A percentile compares a stretch with the other conserved stretches of the same genome.
These are phyloP conservation scores for Kuschelorhynchus macadamiae DNA, from an alignment of 2,888 invertebrate species.

Conservation along the genomic window DNA sequence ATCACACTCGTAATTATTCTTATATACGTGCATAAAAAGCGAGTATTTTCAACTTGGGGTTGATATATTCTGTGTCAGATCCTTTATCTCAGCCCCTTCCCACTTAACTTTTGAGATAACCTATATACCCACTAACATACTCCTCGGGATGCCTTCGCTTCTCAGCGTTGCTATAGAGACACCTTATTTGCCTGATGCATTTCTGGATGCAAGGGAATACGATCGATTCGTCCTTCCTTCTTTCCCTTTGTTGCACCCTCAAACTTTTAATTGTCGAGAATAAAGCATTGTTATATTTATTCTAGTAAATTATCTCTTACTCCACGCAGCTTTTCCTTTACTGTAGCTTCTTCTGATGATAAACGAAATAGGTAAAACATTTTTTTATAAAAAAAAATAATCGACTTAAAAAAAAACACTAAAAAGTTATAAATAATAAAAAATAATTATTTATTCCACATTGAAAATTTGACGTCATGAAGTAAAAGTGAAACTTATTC, in stretches of 20 bases:
- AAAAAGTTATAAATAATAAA: no score
- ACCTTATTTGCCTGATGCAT: conserved; percentile 3
- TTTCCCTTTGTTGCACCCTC: not conserved
- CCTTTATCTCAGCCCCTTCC: conserved; percentile 11
- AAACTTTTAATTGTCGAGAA: not conserved
- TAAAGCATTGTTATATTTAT: not conserved
- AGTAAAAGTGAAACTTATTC: no score
- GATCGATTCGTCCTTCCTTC: not conserved
- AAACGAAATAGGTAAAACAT: no score
- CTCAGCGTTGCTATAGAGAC: not conserved
- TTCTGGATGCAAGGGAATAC: conserved; percentile 4
- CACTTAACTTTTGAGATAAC: conserved; percentile 15
- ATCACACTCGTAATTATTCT: not conserved
- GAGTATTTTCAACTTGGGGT: conserved; percentile 3
- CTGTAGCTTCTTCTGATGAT: no score
- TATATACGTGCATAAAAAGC: not conserved
- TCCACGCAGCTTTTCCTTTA: not conserved
- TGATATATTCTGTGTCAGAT: conserved; percentile 11
- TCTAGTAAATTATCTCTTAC: not conserved
- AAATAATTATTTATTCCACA: no score
- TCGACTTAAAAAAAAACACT: no score
- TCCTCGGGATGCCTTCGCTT: conserved; percentile 3
- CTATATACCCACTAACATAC: conserved; percentile 24
- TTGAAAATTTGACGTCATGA: no score
- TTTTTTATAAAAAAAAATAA: no score